Evolutionary conservation across 2,797 vertebrate species (phyloP), one percentile per base, ranked within the genome.

Genomic region (Tapirus indicus): DNA sequence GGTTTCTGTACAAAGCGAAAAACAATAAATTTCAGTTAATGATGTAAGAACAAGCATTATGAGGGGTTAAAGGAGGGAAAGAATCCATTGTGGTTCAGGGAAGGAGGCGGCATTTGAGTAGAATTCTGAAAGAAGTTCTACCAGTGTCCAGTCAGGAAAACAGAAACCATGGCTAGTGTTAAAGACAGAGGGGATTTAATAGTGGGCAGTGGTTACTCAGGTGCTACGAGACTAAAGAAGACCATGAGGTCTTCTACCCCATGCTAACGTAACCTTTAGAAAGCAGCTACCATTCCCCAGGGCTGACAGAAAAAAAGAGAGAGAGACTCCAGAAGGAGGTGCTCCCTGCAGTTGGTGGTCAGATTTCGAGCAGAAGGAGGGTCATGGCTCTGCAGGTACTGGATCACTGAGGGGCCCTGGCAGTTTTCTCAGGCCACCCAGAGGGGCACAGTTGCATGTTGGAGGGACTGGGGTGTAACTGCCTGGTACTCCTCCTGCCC

Each of bases 391-490:
- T 20, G 7, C 7, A 87, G 8, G n/a, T 27, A 12, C 47, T 58
- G 27, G 44, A 18, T 2, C 6, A 35, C 78, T 25, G 29, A 32
- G 4, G 4, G 8, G 29, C 2, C 7, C 1, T 47, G 64, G 35
- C 4, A 62, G 6, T 56, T 25, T 62, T 35, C 23, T 85, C 18
- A 79, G 23, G 47, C 29, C 29, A 32, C 6, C 20, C n/a, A 44
- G 41, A 14, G 2, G 7, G 32, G 3, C 80, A 52, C 1, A 7
- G 66, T 21, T 44, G 60, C 29, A 18, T 69, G 7, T 0, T 25
- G 7, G 27, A 32, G 21, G 14, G n/a, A 38, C n/a, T 66, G 0
- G n/a, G 0, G 0, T 56, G 2, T 10, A n/a, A 12, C n/a, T 75
- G 10, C n/a, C 58, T 44, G 0, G 7, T 13, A 77, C 7, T 32